Base-by-base conservation (phyloP, 2,113 vertebrate species). In the Sardina pilchardus region DNA sequence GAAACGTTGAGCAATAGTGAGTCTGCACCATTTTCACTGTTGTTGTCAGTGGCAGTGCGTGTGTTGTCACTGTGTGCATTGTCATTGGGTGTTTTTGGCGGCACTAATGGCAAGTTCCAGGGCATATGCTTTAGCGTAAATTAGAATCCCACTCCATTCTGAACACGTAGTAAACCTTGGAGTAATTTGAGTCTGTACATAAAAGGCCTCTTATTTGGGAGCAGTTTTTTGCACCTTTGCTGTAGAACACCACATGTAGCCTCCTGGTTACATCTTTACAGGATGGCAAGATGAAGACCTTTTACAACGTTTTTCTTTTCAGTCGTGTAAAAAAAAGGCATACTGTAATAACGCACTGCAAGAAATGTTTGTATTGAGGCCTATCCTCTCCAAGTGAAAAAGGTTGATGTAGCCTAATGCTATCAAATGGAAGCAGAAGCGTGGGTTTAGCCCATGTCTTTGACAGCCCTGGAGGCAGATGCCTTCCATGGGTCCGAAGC, bases 1-100 rank as follows among this genome's bases (percentile, higher is more conserved):
- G 71, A 78, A 16, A 17, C 36, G 71, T 78, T 78, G 30, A 78
- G 71, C 71, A 78, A 78, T 78, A 34, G 71, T 78, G 71, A 78
- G 34, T 78, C 30, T 34, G 71, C 71, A 78, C 71, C 71, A 78
- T 78, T 78, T 78, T 36, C 71, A 30, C 30, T 16, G 34, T 78
- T 34, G 67, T 75, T 16, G n/a, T n/a, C n/a, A n/a, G n/a, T n/a
- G n/a, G n/a, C n/a, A 34, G 30, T 10, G 26, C 7, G 63, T 71
- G 63, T 71, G 24, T n/a, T 59, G 63, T 30, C 30, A 36, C 59
- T n/a, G 59, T n/a, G 59, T 21, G 24, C 5, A 59, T 19, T 59
- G 4, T 63, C 21, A 47, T 14, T 14, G 21, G 10, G 19, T 36
- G 1, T 36, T 75, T 17, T 78, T 78, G 30, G 34, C 71, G 36